Conservation (phyloP, 1,140 invertebrate genomes). For the Zaprionus capensis region DNA sequence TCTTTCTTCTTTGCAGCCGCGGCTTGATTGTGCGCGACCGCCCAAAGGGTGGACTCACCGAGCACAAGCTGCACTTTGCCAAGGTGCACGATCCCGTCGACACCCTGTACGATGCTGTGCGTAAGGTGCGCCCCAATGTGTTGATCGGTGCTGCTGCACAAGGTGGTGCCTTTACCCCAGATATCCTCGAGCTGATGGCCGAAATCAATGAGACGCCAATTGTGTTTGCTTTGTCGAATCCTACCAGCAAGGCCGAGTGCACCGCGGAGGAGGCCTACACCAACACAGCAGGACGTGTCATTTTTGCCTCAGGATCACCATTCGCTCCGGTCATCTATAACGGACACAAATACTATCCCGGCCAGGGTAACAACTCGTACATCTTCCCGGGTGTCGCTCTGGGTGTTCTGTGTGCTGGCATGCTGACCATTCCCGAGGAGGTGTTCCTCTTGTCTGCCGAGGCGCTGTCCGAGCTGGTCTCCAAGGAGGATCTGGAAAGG, state of each 20-base stretch:
- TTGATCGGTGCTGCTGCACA: slow-evolving; percentile 96
- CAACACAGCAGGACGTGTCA: slow-evolving; percentile 89
- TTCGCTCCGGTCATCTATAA: slow-evolving; percentile 92
- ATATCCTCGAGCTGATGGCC: slow-evolving; percentile 93
- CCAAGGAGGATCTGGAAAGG: slow-evolving; percentile 90
- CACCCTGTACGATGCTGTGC: slow-evolving; percentile 91
- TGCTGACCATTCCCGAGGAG: slow-evolving; percentile 94
- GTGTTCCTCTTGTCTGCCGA: slow-evolving; percentile 95
- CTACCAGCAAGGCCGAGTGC: slow-evolving; percentile 98
- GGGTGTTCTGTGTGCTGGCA: slow-evolving; percentile 92
- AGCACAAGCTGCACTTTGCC: slow-evolving; percentile 92
- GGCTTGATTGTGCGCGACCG: slow-evolving; percentile 92
- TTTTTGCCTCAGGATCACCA: slow-evolving; percentile 97
- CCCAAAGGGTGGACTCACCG: slow-evolving; percentile 87
- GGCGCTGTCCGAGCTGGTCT: slow-evolving; percentile 93
- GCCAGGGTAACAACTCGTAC: slow-evolving; percentile 98
- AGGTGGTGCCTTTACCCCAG: slow-evolving; percentile 93
- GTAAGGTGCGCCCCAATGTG: slow-evolving; percentile 91
- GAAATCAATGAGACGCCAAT: slow-evolving; percentile 87
- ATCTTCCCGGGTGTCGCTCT: slow-evolving; percentile 97
- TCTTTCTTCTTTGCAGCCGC: slow-evolving; percentile 87
- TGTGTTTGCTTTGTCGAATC: slow-evolving; percentile 98
- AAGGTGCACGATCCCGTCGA: slow-evolving; percentile 90
- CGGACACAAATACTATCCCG: slow-evolving; percentile 91
- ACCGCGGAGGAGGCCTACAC: slow-evolving; percentile 97